Conservation (phyloP, 2,113 vertebrate genomes). For the Charina bottae region DNA sequence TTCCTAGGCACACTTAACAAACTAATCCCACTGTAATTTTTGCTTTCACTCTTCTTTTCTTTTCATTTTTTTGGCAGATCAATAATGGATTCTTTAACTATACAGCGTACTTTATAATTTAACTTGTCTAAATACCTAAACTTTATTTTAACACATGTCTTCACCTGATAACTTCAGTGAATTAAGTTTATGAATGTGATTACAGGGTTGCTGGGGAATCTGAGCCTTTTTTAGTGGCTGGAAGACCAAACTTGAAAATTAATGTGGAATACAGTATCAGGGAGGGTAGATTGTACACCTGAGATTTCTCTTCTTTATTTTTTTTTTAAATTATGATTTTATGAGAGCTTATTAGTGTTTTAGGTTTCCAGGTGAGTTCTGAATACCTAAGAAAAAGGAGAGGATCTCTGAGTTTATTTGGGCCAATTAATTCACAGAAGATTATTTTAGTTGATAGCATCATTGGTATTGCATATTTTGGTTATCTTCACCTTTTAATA, state of each 20-base stretch:
- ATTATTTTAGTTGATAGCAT: conserved; percentile 5
- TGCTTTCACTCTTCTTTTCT: background rate
- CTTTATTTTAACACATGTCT: background rate
- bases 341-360: conserved; percentile 2
- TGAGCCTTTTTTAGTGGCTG: background rate
- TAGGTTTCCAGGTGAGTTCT: conserved; percentile 11
- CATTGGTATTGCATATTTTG: conserved; percentile 27
- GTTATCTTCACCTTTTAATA: background rate
- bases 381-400: conserved; percentile 26
- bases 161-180: background rate
- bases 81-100: conserved; percentile 17
- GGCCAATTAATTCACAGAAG: conserved; percentile 26
- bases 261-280: background rate
- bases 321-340: background rate
- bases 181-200: conserved; percentile 24
- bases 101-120: background rate
- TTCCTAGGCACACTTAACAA: background rate
- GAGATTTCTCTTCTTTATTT: background rate
- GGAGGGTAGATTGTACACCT: background rate
- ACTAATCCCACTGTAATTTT: background rate
- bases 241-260: background rate
- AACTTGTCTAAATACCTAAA: background rate
- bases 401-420: conserved; percentile 35
- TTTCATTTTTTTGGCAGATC: background rate
- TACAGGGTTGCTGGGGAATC: background rate